phyloP scores from a whole-genome alignment of 2,888 invertebrate genomes.

The Pyrgus malvae region DNA sequence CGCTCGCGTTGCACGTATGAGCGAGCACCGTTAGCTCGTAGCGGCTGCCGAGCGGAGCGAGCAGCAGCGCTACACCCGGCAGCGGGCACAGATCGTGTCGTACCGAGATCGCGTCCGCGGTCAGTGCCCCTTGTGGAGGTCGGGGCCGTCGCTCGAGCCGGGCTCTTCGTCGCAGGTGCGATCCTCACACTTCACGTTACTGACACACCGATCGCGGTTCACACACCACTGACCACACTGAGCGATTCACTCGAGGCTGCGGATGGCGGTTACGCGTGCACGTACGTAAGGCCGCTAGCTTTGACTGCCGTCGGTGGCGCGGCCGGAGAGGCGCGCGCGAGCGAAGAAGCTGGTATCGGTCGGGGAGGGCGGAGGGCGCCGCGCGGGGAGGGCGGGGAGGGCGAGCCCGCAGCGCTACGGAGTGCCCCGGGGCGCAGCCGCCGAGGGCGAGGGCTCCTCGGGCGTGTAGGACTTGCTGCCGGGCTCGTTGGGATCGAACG shows the following conservation, averaged over 20 bases:
- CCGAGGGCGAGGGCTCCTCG: slow-evolving; percentile 14
- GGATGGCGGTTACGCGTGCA: not conserved
- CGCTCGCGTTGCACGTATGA: not conserved
- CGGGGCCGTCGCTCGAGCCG: not conserved
- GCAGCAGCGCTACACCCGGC: not conserved
- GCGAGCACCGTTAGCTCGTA: not conserved
- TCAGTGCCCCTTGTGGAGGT: slow-evolving; percentile 51
- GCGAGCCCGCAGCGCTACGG: slow-evolving; percentile 7
- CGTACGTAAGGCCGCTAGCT: slow-evolving; percentile 2
- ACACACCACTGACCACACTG: slow-evolving; percentile 7
- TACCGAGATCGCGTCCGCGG: slow-evolving; percentile 53
- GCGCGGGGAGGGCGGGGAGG: slow-evolving; percentile 3
- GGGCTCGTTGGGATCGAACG: not conserved
- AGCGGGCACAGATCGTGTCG: slow-evolving; percentile 21
- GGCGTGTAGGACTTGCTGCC: not conserved
- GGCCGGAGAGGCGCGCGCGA: not conserved
- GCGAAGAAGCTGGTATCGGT: slow-evolving; percentile 24
- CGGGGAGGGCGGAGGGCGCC: slow-evolving; percentile 8
- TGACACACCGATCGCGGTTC: not conserved
- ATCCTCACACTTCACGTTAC: not conserved
- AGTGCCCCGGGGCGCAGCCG: slow-evolving; percentile 7
- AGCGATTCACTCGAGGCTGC: not conserved
- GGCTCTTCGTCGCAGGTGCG: slow-evolving; percentile 9
- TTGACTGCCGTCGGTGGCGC: slow-evolving; percentile 6
- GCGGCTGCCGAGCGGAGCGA: not conserved